These are phyloP conservation scores for Eptesicus fuscus DNA, from an alignment of 2,113 vertebrate species.

Conservation along the genomic window DNA sequence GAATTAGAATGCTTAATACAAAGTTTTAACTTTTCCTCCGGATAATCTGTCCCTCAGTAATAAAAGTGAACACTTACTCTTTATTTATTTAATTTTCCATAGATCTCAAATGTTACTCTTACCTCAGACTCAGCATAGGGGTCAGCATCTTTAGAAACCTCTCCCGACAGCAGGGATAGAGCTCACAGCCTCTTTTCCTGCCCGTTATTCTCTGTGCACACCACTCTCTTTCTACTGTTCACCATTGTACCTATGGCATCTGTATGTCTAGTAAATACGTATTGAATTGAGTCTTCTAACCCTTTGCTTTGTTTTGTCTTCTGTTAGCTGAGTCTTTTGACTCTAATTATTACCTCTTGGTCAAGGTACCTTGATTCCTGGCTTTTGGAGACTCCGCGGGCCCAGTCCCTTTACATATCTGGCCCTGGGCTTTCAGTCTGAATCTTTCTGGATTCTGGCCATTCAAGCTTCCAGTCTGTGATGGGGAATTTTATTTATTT, in stretches of 20 bases:
- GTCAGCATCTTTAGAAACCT: not conserved
- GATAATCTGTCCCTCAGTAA: not conserved
- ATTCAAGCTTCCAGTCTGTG: not conserved
- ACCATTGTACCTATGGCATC: not conserved
- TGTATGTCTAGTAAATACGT: not conserved
- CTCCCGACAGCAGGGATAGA: not conserved
- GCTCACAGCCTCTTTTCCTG: not conserved
- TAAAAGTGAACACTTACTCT: not conserved
- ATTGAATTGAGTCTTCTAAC: not conserved
- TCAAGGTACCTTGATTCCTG: not conserved
- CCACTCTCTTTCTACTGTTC: not conserved
- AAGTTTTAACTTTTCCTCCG: not conserved
- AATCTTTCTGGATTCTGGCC: not conserved
- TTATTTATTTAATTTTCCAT: not conserved
- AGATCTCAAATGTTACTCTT: not conserved
- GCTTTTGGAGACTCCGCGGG: not conserved
- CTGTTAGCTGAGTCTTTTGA: not conserved
- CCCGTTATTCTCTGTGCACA: not conserved
- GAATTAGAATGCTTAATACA: not conserved
- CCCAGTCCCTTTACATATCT: not conserved
- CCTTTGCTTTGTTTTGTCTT: not conserved
- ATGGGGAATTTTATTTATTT: not conserved
- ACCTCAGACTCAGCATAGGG: not conserved
- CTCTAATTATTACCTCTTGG: not conserved
- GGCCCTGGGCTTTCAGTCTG: not conserved